Evolutionary conservation across 2,113 vertebrate species (phyloP), one percentile per base, ranked within the genome.

Genomic region (Cnemophilus loriae): DNA sequence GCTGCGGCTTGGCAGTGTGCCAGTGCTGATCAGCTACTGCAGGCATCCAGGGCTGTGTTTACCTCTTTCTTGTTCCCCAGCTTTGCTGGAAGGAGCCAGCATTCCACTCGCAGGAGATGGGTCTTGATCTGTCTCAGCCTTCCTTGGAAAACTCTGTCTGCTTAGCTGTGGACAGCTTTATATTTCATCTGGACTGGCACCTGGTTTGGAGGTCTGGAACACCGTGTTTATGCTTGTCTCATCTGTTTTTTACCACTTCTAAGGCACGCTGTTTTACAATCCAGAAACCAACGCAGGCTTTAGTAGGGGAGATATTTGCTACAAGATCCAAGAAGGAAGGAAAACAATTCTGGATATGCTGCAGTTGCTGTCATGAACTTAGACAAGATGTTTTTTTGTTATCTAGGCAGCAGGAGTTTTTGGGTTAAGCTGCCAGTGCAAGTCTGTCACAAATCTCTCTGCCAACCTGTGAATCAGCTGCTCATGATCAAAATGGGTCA

Each of bases 391-490:
- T 15, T 92, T 63, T 95, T 94, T 75, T 88, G 52, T 96, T 96
- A 97, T 96, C 81, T 96, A 83, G 90, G 93, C 92, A 97, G 89
- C 50, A 90, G 57, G 56, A 76, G 61, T 47, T 76, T 95, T 96
- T 95, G 91, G 84, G 81, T 97, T 95, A 95, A 96, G 68, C 67
- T 95, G 94, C 90, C 84, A 63, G 65, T 69, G 82, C 67, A 79
- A 80, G 76, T 13, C 12, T 12, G 17, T 96, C 96, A 95, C 87
- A 19, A 39, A 84, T 92, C 49, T 75, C 86, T 90, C 83, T 64
- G 86, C 82, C 21, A 90, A 95, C 73, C 79, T 74, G 13, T 18
- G 65, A 87, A 94, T 95, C 79, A 89, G 61, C 59, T 16, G 6
- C 32, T 82, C 10, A 7, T 2, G 13, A 89, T 96, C 71, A 68